phyloP scores from a whole-genome alignment of 2,888 invertebrate species.

The Leucophenga maculata region DNA sequence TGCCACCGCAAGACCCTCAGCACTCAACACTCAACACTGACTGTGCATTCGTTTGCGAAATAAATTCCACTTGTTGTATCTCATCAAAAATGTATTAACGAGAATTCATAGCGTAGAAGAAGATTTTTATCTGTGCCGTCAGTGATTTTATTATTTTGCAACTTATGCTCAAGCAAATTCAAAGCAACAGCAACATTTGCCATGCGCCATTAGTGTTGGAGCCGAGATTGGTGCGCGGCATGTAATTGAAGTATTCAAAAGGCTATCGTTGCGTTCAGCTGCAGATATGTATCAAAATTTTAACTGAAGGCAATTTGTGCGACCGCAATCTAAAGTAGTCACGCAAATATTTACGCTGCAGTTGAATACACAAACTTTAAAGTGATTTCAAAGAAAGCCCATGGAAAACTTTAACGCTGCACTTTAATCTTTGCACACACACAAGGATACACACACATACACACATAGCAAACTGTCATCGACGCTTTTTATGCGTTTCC shows the following conservation, averaged over 20 bases:
- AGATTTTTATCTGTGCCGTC: constrained; percentile 62
- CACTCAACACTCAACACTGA: constrained; percentile 41
- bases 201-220: not conserved
- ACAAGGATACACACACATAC: not conserved
- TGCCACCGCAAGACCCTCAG: not conserved
- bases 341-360: constrained; percentile 24
- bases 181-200: not conserved
- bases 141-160: constrained; percentile 58
- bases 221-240: not conserved
- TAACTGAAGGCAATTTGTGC: constrained; percentile 23
- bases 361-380: constrained; percentile 15
- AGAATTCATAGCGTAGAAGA: constrained; percentile 58
- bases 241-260: not conserved
- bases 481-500: constrained; percentile 36
- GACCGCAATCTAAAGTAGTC: constrained; percentile 27
- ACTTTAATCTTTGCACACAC: not conserved
- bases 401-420: not conserved
- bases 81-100: constrained; percentile 70
- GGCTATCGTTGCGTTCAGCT: not conserved
- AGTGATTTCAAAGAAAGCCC: not conserved
- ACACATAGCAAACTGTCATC: constrained; percentile 16
- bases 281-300: constrained; percentile 18
- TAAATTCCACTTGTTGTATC: constrained; percentile 59
- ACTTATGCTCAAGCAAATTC: constrained; percentile 23
- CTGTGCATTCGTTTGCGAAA: constrained; percentile 31